A percentile compares a stretch with the other conserved stretches of the same genome.
Conservation (phyloP, 2,888 invertebrate genomes). For the Aricia artaxerxes region DNA sequence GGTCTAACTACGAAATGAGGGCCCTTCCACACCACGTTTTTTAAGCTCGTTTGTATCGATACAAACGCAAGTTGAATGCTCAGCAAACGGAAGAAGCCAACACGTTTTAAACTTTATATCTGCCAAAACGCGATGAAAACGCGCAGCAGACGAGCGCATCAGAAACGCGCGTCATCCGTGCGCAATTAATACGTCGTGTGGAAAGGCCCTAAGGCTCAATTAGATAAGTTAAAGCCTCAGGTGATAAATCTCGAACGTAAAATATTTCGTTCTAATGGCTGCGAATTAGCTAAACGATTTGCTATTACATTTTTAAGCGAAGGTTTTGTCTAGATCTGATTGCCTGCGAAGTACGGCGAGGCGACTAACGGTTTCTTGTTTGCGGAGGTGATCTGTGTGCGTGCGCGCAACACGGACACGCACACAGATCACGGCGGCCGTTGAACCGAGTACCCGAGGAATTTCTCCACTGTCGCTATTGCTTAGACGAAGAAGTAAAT, state of each 20-base stretch:
- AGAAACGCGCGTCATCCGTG: no score
- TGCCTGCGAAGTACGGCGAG: slow-evolving; percentile 35
- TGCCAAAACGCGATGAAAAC: no score
- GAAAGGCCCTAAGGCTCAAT: not conserved
- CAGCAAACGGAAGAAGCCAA: no score
- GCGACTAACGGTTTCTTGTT: slow-evolving; percentile 76
- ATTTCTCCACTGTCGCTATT: slow-evolving; percentile 66
- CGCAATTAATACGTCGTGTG: no score
- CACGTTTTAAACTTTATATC: no score
- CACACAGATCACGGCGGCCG: slow-evolving; percentile 64
- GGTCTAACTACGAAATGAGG: not conserved
- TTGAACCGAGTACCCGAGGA: slow-evolving; percentile 79
- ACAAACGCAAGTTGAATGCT: no score
- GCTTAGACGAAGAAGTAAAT: slow-evolving; percentile 65
- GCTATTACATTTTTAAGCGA: slow-evolving; percentile 15
- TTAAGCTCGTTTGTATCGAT: no score
- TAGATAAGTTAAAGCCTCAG: slow-evolving; percentile 11
- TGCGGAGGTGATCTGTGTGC: slow-evolving; percentile 72
- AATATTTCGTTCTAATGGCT: slow-evolving; percentile 14
- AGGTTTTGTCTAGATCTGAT: slow-evolving; percentile 34
- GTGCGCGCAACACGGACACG: slow-evolving; percentile 61
- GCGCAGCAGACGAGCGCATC: no score
- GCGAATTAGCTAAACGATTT: slow-evolving; percentile 10
- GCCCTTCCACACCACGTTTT: no score
- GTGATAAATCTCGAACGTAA: not conserved